phyloP scores from a whole-genome alignment of 2,113 vertebrate genomes.

The Perca schrenkii region DNA sequence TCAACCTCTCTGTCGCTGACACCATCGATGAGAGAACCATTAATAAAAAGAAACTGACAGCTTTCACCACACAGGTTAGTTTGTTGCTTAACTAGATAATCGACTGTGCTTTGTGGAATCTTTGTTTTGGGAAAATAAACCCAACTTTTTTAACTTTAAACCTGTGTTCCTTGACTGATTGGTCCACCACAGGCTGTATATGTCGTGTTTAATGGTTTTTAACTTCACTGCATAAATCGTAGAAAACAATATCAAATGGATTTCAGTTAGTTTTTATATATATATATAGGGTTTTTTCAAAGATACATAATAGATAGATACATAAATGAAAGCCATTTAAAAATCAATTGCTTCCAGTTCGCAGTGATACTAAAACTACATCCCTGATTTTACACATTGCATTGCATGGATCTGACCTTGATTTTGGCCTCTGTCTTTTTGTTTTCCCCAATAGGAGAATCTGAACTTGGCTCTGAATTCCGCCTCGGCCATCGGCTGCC shows the following conservation, averaged over 20 bases:
- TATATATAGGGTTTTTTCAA: too few species aligned
- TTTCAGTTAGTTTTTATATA: background rate
- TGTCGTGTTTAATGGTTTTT: background rate
- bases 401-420: background rate
- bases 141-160: too few species aligned
- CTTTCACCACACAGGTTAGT: constrained; percentile 93
- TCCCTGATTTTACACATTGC: background rate
- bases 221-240: background rate
- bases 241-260: background rate
- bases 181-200: background rate
- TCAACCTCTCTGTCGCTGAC: constrained; percentile 96
- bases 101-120: too few species aligned
- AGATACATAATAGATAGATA: background rate
- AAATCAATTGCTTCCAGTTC: background rate
- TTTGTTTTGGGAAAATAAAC: too few species aligned
- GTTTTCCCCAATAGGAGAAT: constrained; percentile 89
- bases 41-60: constrained; percentile 96
- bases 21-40: constrained; percentile 98
- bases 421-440: background rate
- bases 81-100: too few species aligned
- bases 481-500: constrained; percentile 96
- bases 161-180: too few species aligned
- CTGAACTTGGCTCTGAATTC: constrained; percentile 98
- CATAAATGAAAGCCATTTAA: background rate
- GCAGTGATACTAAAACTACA: background rate